These are phyloP conservation scores for Pyrgilauda ruficollis DNA, from an alignment of 2,113 vertebrate species.

Conservation along the genomic window DNA sequence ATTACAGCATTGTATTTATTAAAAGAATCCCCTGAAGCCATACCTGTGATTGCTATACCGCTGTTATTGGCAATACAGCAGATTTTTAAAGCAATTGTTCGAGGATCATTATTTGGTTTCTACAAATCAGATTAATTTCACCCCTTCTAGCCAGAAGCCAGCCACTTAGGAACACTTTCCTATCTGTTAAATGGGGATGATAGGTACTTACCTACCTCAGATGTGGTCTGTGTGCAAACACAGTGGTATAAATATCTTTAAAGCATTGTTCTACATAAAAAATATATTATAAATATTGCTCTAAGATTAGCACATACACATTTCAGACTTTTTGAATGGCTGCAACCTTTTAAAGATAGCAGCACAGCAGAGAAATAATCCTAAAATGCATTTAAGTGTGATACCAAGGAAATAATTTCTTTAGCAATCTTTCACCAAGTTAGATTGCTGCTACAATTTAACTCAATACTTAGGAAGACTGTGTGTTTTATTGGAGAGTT, in stretches of 20 bases:
- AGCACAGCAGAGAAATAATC: background rate
- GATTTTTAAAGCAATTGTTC: background rate
- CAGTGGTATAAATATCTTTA: background rate
- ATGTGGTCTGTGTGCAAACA: background rate
- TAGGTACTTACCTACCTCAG: background rate
- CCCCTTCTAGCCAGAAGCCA: background rate
- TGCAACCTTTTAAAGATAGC: background rate
- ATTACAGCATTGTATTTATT: background rate
- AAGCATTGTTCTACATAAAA: background rate
- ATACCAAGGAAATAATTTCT: background rate
- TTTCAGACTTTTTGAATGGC: background rate
- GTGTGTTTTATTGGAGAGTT: background rate
- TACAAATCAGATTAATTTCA: background rate
- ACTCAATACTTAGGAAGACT: background rate
- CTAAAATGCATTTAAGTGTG: background rate
- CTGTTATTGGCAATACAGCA: background rate
- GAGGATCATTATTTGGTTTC: background rate
- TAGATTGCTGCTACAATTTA: background rate
- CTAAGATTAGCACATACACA: background rate
- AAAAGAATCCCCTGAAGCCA: background rate
- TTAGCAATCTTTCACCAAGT: background rate
- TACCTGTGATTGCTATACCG: background rate
- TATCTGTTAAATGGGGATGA: background rate
- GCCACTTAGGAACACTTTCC: background rate
- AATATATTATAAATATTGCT: background rate